Conservation (phyloP, 2,113 vertebrate species). For the Burhinus oedicnemus region DNA sequence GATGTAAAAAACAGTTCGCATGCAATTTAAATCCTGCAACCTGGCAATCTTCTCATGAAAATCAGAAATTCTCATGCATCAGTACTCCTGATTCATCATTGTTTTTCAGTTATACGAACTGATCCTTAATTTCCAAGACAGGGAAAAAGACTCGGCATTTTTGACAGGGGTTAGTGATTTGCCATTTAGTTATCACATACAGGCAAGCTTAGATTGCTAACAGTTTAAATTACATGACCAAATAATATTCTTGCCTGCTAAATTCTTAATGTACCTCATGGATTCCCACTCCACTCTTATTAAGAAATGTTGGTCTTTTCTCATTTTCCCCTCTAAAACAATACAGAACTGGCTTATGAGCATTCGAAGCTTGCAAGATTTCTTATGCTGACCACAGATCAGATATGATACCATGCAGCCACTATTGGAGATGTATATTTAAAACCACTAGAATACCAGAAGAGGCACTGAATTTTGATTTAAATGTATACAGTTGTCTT, state of each 20-base stretch:
- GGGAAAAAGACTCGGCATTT: not conserved
- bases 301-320: not conserved
- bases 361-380: not conserved
- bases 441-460: not conserved
- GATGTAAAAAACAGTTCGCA: conserved; percentile 63
- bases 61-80: conserved; percentile 57
- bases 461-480: not conserved
- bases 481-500: not conserved
- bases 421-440: not conserved
- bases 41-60: conserved; percentile 69
- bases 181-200: conserved; percentile 2
- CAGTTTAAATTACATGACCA: conserved; percentile 17
- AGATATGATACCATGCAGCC: not conserved
- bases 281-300: not conserved
- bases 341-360: not conserved
- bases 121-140: conserved; percentile 55
- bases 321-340: not conserved
- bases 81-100: conserved; percentile 33
- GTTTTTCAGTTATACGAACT: conserved; percentile 53
- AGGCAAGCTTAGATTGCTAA: not conserved
- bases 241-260: conserved; percentile 3
- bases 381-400: fast-evolving
- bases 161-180: conserved; percentile 50
- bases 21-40: conserved; percentile 70
- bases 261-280: not conserved